Base-by-base conservation (phyloP, 64 coral and sea anemone genomes). In the Stichodactyla helianthus region DNA sequence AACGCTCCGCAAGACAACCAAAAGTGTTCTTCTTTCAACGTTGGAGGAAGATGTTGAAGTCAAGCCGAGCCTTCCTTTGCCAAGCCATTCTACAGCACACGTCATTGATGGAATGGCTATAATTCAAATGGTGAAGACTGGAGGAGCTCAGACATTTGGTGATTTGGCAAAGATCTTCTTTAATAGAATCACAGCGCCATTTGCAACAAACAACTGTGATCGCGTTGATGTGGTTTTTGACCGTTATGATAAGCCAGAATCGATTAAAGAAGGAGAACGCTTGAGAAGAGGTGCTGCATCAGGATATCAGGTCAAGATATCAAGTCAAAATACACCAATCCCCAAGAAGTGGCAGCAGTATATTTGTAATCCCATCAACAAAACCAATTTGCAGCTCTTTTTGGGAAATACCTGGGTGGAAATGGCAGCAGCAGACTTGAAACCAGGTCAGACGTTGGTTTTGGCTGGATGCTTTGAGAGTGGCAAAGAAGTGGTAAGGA, bases 181-280 rank as follows among this genome's bases (percentile, higher is more conserved):
- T 81, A 81, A 31, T 17, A 81, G 6, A 14, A 18, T 18, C 7
- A 81, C 79, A 57, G 13, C 7, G 55, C 55, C 55, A 57, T 4
- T 71, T 53, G 79, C 6, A 62, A 80, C 14, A 55, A 81, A 17
- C 14, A 55, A 81, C 10, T 89, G 55, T 53, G 10, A 63, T 63
- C 23, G 88, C 1, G 59, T 89, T 79, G 79, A 89, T 54, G 54
- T 85, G 59, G 63, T 90, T 54, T 90, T 90, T 79, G 89, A 90
- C 70, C 50, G 53, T 31, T 85, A 90, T 77, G 82, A 85, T 26
- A 85, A 77, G 23, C 28, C 59, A 83, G 27, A 58, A 4, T 90
- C 20, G 2, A 74, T 85, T 19, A 84, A 90, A 65, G 25, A 77
- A 27, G 89, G 63, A 31, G 54, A 85, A 8, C 82, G 63, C 55